A percentile compares a stretch with the other conserved stretches of the same genome.
Conservation (phyloP, 2,113 vertebrate genomes). For the Rhinichthys klamathensis region DNA sequence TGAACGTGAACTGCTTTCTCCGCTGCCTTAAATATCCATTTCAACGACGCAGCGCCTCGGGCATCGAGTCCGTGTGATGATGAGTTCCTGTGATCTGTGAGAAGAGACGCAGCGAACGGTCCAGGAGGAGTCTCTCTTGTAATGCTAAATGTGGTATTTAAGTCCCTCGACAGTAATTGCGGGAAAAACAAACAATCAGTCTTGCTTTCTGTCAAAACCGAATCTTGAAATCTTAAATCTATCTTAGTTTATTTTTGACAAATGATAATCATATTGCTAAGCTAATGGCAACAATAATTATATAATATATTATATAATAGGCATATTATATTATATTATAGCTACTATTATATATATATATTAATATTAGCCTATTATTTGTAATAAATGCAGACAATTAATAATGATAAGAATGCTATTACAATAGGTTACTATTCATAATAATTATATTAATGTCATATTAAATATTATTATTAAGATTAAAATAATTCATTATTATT, state of each 20-base stretch:
- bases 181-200: constrained; percentile 48
- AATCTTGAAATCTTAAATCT: neutral
- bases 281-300: neutral
- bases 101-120: constrained; percentile 8
- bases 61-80: constrained; percentile 41
- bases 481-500: neutral
- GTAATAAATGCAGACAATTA: too few species aligned
- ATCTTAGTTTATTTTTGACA: constrained; percentile 25
- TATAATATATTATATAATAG: neutral
- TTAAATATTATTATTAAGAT: neutral
- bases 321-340: too few species aligned
- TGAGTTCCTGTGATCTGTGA: constrained; percentile 42
- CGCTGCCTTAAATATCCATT: constrained; percentile 63
- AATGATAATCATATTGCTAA: neutral
- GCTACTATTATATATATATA: too few species aligned
- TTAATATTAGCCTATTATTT: too few species aligned
- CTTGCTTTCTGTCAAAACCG: neutral
- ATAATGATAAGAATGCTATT: too few species aligned
- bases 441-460: too few species aligned
- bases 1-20: constrained; percentile 28
- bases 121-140: constrained; percentile 21
- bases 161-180: constrained; percentile 40
- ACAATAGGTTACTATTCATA: too few species aligned
- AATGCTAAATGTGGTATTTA: constrained; percentile 28
- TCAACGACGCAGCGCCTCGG: constrained; percentile 56